Percentiles rank a stretch among this genome's conserved stretches.
Evolutionary conservation across 2,797 vertebrate genomes (phyloP).

Genomic region (Limnodromus scolopaceus): DNA sequence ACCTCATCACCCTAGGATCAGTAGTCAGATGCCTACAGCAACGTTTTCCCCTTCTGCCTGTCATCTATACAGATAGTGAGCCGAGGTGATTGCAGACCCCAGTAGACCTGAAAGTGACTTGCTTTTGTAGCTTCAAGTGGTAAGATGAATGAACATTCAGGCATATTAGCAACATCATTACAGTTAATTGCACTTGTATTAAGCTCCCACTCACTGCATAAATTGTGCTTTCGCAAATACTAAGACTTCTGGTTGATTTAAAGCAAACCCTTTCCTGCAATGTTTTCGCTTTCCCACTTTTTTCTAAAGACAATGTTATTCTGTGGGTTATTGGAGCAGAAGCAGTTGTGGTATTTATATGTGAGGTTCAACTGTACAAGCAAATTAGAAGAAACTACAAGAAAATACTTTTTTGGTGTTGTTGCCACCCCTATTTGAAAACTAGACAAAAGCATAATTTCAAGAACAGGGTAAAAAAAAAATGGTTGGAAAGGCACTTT

Average conservation of each 20-base stretch:
- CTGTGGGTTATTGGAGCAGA: background rate
- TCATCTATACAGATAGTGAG: background rate
- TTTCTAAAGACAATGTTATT: background rate
- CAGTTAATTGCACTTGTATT: conserved; percentile 13
- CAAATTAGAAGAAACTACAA: background rate
- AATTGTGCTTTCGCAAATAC: background rate
- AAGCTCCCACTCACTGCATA: conserved; percentile 1
- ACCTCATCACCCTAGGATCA: background rate
- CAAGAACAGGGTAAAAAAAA: background rate
- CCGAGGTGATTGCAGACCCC: background rate
- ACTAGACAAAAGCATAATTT: background rate
- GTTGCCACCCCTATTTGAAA: background rate
- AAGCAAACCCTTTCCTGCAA: background rate
- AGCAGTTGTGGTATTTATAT: background rate
- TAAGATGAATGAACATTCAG: background rate
- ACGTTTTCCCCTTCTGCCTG: background rate
- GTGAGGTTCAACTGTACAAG: background rate
- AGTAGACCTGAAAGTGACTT: background rate
- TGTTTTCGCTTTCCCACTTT: background rate
- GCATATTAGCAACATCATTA: background rate
- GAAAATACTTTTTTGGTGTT: background rate
- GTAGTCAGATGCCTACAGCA: background rate
- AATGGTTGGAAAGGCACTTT: background rate
- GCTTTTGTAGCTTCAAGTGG: background rate
- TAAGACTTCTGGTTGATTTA: background rate